Evolutionary conservation across 2,888 invertebrate genomes (phyloP).

Genomic region (Heliconius sara): DNA sequence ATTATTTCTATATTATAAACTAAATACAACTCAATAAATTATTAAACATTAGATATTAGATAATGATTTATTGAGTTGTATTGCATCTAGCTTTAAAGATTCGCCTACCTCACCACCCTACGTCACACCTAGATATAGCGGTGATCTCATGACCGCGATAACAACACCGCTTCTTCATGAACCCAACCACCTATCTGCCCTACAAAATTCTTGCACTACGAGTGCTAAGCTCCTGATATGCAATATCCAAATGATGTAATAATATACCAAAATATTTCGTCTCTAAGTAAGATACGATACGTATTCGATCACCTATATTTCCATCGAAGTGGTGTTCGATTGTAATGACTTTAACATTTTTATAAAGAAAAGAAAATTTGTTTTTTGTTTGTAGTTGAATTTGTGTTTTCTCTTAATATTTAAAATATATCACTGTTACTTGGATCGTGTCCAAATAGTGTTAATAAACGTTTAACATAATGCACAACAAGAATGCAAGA

Average conservation of each 20-base stretch:
- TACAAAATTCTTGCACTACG: constrained; percentile 36
- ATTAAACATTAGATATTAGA: constrained; percentile 30
- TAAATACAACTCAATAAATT: no score
- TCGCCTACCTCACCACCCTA: constrained; percentile 52
- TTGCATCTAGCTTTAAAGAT: constrained; percentile 38
- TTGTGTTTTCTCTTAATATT: neutral
- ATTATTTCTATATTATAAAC: neutral
- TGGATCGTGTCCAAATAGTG: constrained; percentile 32
- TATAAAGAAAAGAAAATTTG: neutral
- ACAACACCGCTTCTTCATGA: constrained; percentile 53
- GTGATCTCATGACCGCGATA: constrained; percentile 77
- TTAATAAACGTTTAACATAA: constrained; percentile 39
- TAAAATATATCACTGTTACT: constrained; percentile 13
- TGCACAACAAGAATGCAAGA: constrained; percentile 42
- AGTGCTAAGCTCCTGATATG: constrained; percentile 15
- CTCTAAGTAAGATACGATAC: no score
- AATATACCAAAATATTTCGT: neutral
- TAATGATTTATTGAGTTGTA: constrained; percentile 39
- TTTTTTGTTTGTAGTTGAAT: neutral
- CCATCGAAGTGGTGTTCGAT: neutral
- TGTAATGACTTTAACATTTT: neutral
- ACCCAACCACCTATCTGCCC: constrained; percentile 44
- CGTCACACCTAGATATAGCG: constrained; percentile 80
- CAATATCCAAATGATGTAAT: neutral
- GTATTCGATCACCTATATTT: no score